Conservation (phyloP, 2,113 vertebrate species). For the Crypturellus undulatus region DNA sequence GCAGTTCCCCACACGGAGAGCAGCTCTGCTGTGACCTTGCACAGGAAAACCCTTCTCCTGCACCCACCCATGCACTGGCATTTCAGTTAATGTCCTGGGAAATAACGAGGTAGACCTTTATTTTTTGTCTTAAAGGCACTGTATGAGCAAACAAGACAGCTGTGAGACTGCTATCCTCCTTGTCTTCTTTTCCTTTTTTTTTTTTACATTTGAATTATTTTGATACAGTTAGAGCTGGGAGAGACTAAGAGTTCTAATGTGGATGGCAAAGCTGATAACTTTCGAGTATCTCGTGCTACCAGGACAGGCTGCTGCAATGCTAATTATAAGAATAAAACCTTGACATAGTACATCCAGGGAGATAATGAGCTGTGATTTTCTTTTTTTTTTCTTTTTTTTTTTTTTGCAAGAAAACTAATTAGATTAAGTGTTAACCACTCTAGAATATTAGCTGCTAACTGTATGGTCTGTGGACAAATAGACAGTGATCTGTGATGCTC, state of each 20-base stretch:
- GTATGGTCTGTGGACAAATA: neutral
- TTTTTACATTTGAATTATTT: neutral
- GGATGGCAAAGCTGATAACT: conserved; percentile 23
- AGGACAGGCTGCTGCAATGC: conserved; percentile 24
- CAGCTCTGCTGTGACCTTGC: neutral
- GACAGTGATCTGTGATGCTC: neutral
- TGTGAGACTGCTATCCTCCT: neutral
- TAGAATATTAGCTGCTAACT: neutral
- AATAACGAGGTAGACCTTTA: neutral
- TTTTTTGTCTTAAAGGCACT: neutral
- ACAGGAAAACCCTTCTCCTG: neutral
- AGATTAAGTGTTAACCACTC: conserved; percentile 31
- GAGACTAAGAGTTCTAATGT: conserved; percentile 37
- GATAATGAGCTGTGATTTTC: neutral
- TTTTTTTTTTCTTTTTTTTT: neutral
- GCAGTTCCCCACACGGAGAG: neutral
- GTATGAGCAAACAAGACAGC: neutral
- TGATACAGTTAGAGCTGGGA: neutral
- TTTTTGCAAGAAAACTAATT: neutral
- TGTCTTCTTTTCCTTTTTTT: too few species aligned
- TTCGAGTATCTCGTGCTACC: conserved; percentile 3
- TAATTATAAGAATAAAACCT: conserved; percentile 50
- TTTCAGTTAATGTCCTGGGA: neutral
- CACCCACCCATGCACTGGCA: neutral
- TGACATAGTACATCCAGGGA: neutral